Conservation (phyloP, 1,140 invertebrate species). For the Coptotermes formosanus region DNA sequence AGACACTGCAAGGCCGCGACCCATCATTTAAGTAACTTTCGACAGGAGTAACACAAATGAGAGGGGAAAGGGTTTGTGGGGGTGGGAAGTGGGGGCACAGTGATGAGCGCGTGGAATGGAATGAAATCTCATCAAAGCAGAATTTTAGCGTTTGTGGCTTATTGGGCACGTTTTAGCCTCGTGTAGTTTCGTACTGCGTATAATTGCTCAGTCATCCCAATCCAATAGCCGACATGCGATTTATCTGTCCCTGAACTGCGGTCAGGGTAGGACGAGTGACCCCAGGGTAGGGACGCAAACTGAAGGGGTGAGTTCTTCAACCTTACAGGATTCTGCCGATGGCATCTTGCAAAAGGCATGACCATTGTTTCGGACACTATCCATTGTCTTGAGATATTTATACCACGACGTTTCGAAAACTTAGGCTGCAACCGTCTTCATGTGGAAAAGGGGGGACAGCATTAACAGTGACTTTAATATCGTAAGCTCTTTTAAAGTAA, state of each 20-base stretch:
- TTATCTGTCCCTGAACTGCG: not conserved
- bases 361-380: too few species aligned
- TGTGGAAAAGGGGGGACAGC: too few species aligned
- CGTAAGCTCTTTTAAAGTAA: too few species aligned
- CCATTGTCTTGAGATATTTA: too few species aligned
- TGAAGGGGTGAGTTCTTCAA: not conserved
- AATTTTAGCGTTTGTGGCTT: not conserved
- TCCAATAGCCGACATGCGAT: not conserved
- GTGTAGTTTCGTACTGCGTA: not conserved
- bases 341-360: too few species aligned
- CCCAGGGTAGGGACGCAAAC: not conserved
- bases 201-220: slow-evolving; percentile 15
- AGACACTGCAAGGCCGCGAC: not conserved
- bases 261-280: not conserved
- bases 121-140: slow-evolving; percentile 1
- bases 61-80: not conserved
- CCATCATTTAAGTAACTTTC: not conserved
- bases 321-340: too few species aligned
- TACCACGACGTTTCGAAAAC: too few species aligned
- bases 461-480: too few species aligned
- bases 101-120: not conserved
- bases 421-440: too few species aligned
- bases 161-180: not conserved
- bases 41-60: not conserved
- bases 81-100: not conserved